phyloP scores from a whole-genome alignment of 2,797 vertebrate genomes.

The Sebastes iracundus region DNA sequence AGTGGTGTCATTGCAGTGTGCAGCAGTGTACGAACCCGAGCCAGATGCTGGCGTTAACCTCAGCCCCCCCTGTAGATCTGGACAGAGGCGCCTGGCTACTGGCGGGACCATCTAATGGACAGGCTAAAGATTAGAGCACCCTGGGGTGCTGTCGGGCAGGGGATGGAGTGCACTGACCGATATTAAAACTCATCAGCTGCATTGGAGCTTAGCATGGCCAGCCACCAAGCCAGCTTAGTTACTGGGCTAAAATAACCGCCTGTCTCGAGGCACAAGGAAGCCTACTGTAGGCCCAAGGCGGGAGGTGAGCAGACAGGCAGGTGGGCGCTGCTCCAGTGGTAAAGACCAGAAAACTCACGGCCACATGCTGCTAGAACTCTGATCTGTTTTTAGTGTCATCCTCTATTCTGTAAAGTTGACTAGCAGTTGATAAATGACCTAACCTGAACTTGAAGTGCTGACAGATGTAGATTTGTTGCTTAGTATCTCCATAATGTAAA shows the following conservation, averaged over 20 bases:
- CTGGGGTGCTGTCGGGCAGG: conserved; percentile 68
- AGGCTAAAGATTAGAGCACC: conserved; percentile 78
- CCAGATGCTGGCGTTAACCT: conserved; percentile 59
- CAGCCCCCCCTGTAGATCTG: conserved; percentile 35
- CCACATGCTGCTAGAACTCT: not conserved
- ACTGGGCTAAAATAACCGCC: conserved; percentile 77
- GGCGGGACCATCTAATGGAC: conserved; percentile 71
- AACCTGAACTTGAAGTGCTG: not conserved
- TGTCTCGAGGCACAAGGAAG: conserved; percentile 59
- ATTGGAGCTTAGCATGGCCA: conserved; percentile 77
- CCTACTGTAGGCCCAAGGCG: conserved; percentile 23
- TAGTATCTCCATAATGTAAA: not conserved
- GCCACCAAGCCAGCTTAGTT: conserved; percentile 80
- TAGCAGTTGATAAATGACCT: not conserved
- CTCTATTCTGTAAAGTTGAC: not conserved
- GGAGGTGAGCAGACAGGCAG: conserved; percentile 20
- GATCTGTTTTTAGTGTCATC: not conserved
- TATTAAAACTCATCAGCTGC: conserved; percentile 84
- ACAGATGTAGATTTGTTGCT: not conserved
- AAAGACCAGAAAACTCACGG: not conserved
- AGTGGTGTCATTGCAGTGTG: conserved; percentile 22
- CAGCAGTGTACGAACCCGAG: conserved; percentile 8
- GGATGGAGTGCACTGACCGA: conserved; percentile 72
- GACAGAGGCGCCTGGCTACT: conserved; percentile 50
- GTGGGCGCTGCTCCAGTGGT: not conserved